Evolutionary conservation across 2,888 invertebrate species (phyloP), one percentile per base, ranked within the genome.

Genomic region (Epiblema foenella): DNA sequence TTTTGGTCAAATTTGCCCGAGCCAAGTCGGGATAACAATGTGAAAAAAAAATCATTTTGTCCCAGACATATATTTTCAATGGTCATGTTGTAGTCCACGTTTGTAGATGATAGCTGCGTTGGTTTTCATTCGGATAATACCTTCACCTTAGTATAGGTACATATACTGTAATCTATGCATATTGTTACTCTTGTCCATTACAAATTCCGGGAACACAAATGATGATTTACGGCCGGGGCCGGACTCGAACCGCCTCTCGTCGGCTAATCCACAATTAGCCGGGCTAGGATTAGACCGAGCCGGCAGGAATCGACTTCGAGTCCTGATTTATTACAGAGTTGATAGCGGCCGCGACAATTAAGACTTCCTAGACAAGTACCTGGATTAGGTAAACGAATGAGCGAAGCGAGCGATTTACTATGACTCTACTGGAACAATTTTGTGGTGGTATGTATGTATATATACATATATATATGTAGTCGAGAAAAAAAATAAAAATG

Each of bases 191-290:
- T n/a, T 24, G 39, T 59, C 49, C 42, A 54, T 42, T n/a, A 49
- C 54, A 15, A 18, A 29, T 37, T 57, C 69, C 64, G 10, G 17
- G 58, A 52, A 52, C 24, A 52, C 18, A 69, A 69, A 69, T 69
- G 51, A 56, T 69, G 64, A 69, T 69, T 69, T 69, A 69, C 52
- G 15, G 24, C 49, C 52, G 9, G 24, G 39, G 39, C 42, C 12
- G 65, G 29, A 56, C 52, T 42, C 63, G 52, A 52, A 65, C 52
- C 68, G 68, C 51, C 15, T 42, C 54, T 65, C 56, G 65, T 58
- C 69, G 51, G 64, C 52, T 64, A 52, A 58, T 42, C 49, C 49
- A 63, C 63, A 63, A 63, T 63, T 63, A 63, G 63, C 51, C 63
- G 29, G 62, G 33, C 49, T 37, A 37, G 63, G 63, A 63, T 63